A percentile compares a stretch with the other conserved stretches of the same genome.
These are phyloP conservation scores for Cryptophagus acutangulus DNA, from an alignment of 2,888 invertebrate species.

Conservation along the genomic window DNA sequence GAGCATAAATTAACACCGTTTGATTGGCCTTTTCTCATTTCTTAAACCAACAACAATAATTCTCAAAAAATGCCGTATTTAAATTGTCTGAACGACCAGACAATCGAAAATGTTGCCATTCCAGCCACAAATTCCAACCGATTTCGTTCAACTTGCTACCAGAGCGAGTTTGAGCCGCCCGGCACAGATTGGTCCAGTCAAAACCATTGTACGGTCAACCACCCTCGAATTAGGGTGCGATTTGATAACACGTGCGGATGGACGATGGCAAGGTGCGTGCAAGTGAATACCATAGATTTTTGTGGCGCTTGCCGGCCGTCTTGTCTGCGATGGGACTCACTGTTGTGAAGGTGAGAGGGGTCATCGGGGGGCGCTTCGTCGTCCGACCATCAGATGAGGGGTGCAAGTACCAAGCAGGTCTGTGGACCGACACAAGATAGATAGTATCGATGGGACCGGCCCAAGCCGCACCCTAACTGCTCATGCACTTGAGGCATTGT, in stretches of 20 bases:
- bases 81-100: no score
- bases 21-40: not conserved
- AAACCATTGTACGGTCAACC: not conserved
- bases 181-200: not conserved
- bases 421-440: slow-evolving; percentile 37
- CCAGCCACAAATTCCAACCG: not conserved
- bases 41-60: not conserved
- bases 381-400: not conserved
- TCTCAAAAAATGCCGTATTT: no score
- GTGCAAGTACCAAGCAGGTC: slow-evolving; percentile 2
- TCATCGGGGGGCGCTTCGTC: no score
- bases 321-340: not conserved
- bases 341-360: no score
- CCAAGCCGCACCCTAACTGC: slow-evolving; percentile 35
- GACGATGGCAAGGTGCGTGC: slow-evolving; percentile 2
- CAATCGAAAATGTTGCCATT: not conserved
- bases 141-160: not conserved
- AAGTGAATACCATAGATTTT: not conserved
- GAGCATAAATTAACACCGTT: not conserved
- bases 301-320: not conserved
- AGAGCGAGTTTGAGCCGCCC: not conserved
- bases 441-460: slow-evolving; percentile 41
- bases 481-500: slow-evolving; percentile 5
- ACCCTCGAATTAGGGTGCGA: not conserved
- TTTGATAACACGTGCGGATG: not conserved